phyloP scores from a whole-genome alignment of 1,140 invertebrate genomes.

The Branchinecta lynchi region DNA sequence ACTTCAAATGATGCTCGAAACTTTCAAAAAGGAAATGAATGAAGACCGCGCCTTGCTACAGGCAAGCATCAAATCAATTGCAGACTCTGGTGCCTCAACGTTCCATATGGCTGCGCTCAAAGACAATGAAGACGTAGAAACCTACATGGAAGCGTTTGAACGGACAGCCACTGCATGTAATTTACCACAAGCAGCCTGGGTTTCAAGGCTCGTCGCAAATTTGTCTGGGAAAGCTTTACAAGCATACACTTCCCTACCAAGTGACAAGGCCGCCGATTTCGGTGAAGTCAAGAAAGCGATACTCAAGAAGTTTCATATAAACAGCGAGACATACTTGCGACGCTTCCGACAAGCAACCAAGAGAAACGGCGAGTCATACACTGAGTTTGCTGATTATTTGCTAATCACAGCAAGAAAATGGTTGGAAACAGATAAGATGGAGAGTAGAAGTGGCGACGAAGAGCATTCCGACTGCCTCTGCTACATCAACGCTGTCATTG shows the following conservation, averaged over 20 bases:
- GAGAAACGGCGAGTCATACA: not conserved
- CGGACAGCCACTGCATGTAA: not conserved
- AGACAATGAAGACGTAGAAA: not conserved
- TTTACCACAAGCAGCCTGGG: not conserved
- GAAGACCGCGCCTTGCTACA: too few relatives aligned
- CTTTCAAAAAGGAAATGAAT: too few relatives aligned
- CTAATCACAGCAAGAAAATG: not conserved
- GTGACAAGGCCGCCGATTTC: not conserved
- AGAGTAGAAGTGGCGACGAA: not conserved
- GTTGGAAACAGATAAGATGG: not conserved
- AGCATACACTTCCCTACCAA: not conserved
- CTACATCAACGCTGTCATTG: not conserved
- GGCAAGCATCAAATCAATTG: too few relatives aligned
- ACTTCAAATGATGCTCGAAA: too few relatives aligned
- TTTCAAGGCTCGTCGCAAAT: not conserved
- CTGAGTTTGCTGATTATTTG: not conserved
- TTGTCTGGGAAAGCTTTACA: not conserved
- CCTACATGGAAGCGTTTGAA: conserved; percentile 2
- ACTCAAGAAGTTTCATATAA: not conserved
- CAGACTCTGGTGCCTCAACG: not conserved
- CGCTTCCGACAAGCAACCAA: not conserved
- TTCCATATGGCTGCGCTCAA: not conserved
- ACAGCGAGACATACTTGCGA: not conserved
- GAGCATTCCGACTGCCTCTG: not conserved
- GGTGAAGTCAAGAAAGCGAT: not conserved